These are phyloP conservation scores for Eurypyga helias DNA, from an alignment of 2,113 vertebrate genomes.

Conservation along the genomic window DNA sequence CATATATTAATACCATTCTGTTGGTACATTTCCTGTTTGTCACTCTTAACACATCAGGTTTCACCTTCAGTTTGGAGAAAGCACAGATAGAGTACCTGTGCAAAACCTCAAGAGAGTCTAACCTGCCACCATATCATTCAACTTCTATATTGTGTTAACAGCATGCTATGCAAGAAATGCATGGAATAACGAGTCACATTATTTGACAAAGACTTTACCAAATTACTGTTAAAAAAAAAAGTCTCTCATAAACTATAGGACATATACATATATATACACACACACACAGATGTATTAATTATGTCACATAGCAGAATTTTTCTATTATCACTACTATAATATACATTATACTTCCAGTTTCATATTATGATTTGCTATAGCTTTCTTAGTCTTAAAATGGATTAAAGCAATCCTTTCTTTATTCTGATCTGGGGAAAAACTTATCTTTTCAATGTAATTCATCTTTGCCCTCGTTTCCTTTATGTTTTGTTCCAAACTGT, in stretches of 20 bases:
- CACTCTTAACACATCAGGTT: neutral
- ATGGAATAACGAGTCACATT: neutral
- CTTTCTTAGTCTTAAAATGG: neutral
- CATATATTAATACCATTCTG: neutral
- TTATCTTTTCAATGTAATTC: neutral
- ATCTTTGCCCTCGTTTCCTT: neutral
- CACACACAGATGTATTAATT: neutral
- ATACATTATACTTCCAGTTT: neutral
- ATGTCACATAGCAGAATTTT: neutral
- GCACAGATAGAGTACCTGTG: neutral
- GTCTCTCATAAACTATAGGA: neutral
- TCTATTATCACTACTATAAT: neutral
- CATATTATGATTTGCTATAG: neutral
- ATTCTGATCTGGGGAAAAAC: neutral
- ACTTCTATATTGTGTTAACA: neutral
- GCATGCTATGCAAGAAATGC: neutral
- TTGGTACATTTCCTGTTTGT: neutral
- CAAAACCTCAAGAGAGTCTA: neutral
- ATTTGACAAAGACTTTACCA: neutral
- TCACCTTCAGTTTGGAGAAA: neutral
- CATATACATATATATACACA: neutral
- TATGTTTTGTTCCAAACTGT: neutral
- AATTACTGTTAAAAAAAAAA: neutral
- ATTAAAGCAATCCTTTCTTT: neutral
- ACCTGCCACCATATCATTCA: neutral